phyloP scores from a whole-genome alignment of 2,888 invertebrate genomes.

The Osmoderma eremita region DNA sequence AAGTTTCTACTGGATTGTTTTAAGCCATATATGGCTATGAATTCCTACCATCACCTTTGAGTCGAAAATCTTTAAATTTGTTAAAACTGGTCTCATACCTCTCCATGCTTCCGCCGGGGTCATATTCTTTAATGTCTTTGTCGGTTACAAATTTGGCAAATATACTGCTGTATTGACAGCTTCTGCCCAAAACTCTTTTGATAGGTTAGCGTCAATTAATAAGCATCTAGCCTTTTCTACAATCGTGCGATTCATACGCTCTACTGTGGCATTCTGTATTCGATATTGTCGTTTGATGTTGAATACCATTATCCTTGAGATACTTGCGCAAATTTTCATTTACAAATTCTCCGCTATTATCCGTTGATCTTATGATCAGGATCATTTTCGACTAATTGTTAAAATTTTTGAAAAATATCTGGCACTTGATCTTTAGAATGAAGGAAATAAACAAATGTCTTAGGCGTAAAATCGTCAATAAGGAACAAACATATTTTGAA shows the following conservation, averaged over 20 bases:
- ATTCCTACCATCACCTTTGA: not conserved
- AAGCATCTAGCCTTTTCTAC: constrained; percentile 44
- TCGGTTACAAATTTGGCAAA: not conserved
- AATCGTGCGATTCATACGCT: constrained; percentile 45
- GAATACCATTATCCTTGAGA: constrained; percentile 26
- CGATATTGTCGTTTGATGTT: constrained; percentile 25
- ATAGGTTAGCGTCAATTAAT: constrained; percentile 31
- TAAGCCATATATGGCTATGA: constrained; percentile 47
- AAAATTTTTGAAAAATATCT: too few relatives aligned
- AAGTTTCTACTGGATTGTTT: constrained; percentile 44
- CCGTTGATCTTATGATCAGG: too few relatives aligned
- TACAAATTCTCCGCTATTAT: too few relatives aligned
- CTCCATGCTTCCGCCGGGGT: too few relatives aligned
- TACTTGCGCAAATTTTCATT: too few relatives aligned
- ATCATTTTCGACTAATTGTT: too few relatives aligned
- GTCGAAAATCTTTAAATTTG: not conserved
- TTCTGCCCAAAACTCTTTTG: constrained; percentile 41
- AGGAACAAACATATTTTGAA: too few relatives aligned
- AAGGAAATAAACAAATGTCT: too few relatives aligned
- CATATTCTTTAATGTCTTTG: too few relatives aligned
- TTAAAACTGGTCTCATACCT: too few relatives aligned
- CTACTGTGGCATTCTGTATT: constrained; percentile 1
- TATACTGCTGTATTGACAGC: constrained; percentile 5
- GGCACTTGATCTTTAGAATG: too few relatives aligned
- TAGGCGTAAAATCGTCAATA: too few relatives aligned